These are phyloP conservation scores for Porites lobata DNA, from an alignment of 92 coral and sea anemone genomes.

Conservation along the genomic window DNA sequence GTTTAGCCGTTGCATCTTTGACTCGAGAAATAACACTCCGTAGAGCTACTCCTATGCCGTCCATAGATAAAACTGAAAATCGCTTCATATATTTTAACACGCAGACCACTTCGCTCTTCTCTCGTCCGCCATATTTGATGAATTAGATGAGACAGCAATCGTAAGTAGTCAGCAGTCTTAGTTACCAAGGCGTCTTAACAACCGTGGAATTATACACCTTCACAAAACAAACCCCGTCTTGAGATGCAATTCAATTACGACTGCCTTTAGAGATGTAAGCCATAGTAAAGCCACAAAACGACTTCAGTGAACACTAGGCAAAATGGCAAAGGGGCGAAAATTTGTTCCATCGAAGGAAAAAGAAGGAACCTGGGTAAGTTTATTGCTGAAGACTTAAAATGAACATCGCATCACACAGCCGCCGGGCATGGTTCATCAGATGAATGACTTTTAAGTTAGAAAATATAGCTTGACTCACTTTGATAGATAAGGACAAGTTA, in stretches of 20 bases:
- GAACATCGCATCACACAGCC: not conserved
- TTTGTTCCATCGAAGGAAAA: conserved; percentile 85
- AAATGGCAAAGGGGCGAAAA: conserved; percentile 90
- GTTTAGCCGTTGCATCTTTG: conserved; percentile 79
- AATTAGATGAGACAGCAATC: not conserved
- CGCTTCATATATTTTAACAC: conserved; percentile 66
- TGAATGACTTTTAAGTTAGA: not conserved
- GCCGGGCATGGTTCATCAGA: not conserved
- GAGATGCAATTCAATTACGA: not conserved
- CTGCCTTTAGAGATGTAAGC: conserved; percentile 28
- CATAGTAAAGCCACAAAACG: not conserved
- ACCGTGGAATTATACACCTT: conserved; percentile 10
- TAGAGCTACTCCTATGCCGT: conserved; percentile 81
- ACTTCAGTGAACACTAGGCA: not conserved
- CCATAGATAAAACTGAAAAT: conserved; percentile 61
- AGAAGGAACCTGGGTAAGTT: conserved; percentile 91
- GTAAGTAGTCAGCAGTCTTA: conserved; percentile 5
- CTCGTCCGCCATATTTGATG: conserved; percentile 20
- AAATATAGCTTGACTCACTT: not conserved
- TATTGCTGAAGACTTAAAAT: not conserved
- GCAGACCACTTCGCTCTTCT: not conserved
- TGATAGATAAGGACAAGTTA: not conserved
- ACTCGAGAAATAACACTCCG: conserved; percentile 79
- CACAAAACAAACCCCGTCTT: conserved; percentile 20
- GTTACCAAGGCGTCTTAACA: conserved; percentile 37